Conservation (phyloP, 2,113 vertebrate species). For the Gobius niger region DNA sequence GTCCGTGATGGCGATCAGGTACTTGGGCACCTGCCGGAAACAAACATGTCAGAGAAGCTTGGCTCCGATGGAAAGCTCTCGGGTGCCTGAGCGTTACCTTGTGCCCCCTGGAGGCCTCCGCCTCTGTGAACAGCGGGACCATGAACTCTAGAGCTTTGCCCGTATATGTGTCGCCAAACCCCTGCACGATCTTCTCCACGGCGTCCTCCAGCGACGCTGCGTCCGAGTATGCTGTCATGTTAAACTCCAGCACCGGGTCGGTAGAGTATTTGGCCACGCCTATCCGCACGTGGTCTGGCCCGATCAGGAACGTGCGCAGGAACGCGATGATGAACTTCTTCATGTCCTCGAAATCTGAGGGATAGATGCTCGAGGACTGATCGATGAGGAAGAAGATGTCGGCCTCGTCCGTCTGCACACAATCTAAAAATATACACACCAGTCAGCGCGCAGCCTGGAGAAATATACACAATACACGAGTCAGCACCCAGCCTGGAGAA, state of each 20-base stretch:
- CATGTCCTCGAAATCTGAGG: slow-evolving; percentile 77
- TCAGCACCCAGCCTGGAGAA: too few relatives aligned
- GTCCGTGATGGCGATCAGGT: slow-evolving; percentile 84
- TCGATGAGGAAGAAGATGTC: slow-evolving; percentile 89
- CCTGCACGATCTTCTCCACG: slow-evolving; percentile 66
- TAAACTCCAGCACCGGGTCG: slow-evolving; percentile 65
- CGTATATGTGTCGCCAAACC: slow-evolving; percentile 70
- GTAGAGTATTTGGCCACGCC: slow-evolving; percentile 79
- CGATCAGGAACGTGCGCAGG: slow-evolving; percentile 73
- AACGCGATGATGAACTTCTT: slow-evolving; percentile 81
- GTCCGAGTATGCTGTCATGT: slow-evolving; percentile 59
- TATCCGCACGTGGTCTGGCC: slow-evolving; percentile 74
- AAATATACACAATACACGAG: too few relatives aligned
- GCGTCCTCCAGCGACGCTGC: slow-evolving; percentile 64
- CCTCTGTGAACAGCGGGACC: slow-evolving; percentile 64
- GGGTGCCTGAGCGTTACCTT: slow-evolving; percentile 17
- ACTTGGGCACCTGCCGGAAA: slow-evolving; percentile 42
- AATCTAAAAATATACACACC: too few relatives aligned
- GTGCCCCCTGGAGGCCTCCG: slow-evolving; percentile 44
- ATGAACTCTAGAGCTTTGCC: slow-evolving; percentile 78
- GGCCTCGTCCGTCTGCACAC: too few relatives aligned
- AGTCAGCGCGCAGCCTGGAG: too few relatives aligned
- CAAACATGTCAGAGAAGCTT: too few relatives aligned
- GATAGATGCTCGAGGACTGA: slow-evolving; percentile 78
- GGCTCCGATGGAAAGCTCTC: too few relatives aligned